phyloP scores from a whole-genome alignment of 2,888 invertebrate genomes.

The Hypomecis punctinalis region DNA sequence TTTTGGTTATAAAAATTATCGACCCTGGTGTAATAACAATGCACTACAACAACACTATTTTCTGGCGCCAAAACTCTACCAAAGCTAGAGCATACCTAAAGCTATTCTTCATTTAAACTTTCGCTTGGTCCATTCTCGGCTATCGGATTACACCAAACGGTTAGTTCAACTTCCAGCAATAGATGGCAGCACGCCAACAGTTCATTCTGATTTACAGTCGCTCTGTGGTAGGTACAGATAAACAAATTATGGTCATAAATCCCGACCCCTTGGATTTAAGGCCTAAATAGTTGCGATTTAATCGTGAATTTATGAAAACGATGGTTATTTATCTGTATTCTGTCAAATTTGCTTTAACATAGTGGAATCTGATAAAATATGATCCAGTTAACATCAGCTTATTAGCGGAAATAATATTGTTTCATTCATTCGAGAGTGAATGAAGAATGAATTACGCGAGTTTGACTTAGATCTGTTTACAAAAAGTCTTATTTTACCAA shows the following conservation, averaged over 20 bases:
- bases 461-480: no score
- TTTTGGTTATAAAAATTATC: no score
- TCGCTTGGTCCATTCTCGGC: no score
- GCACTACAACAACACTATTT: no score
- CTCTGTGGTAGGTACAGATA: conserved; percentile 5
- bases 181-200: background rate
- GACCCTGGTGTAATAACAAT: no score
- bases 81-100: no score
- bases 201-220: background rate
- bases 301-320: conserved; percentile 2
- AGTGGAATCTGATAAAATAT: background rate
- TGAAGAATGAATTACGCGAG: background rate
- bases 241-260: conserved; percentile 11
- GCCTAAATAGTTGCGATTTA: conserved; percentile 6
- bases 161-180: no score
- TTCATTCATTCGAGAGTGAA: background rate
- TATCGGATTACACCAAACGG: no score
- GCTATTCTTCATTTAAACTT: no score
- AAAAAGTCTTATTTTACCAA: no score
- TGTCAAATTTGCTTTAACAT: background rate
- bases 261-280: conserved; percentile 1
- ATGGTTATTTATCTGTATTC: conserved; percentile 1
- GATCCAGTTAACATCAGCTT: background rate
- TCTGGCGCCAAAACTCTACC: no score
- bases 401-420: background rate